A percentile compares a stretch with the other conserved stretches of the same genome.
Conservation (phyloP, 1,140 invertebrate species). For the Triops cancriformis region DNA sequence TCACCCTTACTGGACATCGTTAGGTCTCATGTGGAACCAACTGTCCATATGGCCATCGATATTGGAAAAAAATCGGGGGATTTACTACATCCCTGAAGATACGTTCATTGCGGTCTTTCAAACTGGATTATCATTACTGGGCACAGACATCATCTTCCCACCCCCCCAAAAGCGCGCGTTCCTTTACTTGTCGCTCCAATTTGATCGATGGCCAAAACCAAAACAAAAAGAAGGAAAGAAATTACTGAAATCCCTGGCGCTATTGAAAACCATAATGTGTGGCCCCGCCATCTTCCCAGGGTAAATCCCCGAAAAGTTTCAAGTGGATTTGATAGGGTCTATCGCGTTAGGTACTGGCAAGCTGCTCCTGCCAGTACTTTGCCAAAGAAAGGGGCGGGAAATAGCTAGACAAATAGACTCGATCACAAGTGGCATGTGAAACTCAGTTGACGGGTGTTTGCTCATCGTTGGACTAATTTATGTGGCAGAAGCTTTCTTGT, state of each 20-base stretch:
- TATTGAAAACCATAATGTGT: no score
- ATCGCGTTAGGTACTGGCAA: no score
- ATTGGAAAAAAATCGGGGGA: neutral
- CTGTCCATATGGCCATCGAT: neutral
- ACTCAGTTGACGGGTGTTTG: constrained; percentile 8
- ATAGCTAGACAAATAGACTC: constrained; percentile 2
- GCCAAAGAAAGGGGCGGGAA: no score
- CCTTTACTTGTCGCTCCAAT: neutral
- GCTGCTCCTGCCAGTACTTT: no score
- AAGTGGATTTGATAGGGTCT: no score
- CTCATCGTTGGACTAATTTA: constrained; percentile 14
- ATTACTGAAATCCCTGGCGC: no score
- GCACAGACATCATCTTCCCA: neutral
- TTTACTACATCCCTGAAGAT: neutral
- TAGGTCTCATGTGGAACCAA: neutral
- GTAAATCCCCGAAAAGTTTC: no score
- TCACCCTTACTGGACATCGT: neutral
- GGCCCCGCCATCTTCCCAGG: no score
- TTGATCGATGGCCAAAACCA: neutral
- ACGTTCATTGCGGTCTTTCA: neutral
- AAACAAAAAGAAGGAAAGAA: no score
- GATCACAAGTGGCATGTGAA: neutral
- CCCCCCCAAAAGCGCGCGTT: neutral
- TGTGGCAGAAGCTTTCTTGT: neutral
- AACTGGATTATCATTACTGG: neutral